Evolutionary conservation across 2,797 vertebrate species (phyloP).

Genomic region (Pseudochirops cupreus): DNA sequence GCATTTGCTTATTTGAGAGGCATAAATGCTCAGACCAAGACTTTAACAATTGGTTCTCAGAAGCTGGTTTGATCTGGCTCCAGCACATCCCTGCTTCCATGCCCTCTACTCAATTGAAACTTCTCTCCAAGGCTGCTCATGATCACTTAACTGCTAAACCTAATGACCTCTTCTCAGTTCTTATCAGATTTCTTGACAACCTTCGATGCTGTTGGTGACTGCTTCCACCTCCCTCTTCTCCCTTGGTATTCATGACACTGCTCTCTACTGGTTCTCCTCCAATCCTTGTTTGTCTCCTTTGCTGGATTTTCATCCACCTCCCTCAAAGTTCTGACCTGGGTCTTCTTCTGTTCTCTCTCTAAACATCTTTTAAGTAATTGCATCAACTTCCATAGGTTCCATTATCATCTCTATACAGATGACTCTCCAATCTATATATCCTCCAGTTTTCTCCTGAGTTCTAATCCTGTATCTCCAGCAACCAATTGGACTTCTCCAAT

Average conservation of each 20-base stretch:
- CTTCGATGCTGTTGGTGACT: neutral
- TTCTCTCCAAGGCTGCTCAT: neutral
- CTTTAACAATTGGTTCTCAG: neutral
- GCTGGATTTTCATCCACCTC: neutral
- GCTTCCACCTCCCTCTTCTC: neutral
- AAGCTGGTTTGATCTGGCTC: neutral
- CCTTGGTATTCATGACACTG: neutral
- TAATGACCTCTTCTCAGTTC: neutral
- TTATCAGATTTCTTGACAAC: neutral
- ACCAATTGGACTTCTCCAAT: neutral
- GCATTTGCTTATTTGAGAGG: neutral
- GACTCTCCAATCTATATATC: neutral
- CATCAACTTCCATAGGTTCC: neutral
- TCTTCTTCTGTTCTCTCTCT: neutral
- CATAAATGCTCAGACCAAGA: neutral
- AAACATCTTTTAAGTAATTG: neutral
- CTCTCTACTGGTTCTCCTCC: neutral
- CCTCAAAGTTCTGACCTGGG: neutral
- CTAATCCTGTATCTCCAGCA: neutral
- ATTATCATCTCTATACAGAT: neutral
- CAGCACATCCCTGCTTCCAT: neutral
- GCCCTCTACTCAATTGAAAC: neutral
- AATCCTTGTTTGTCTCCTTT: neutral
- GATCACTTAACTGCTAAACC: neutral
- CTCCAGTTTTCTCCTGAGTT: neutral